Base-by-base conservation (phyloP, 2,113 vertebrate genomes). In the Oceanodroma tethys region DNA sequence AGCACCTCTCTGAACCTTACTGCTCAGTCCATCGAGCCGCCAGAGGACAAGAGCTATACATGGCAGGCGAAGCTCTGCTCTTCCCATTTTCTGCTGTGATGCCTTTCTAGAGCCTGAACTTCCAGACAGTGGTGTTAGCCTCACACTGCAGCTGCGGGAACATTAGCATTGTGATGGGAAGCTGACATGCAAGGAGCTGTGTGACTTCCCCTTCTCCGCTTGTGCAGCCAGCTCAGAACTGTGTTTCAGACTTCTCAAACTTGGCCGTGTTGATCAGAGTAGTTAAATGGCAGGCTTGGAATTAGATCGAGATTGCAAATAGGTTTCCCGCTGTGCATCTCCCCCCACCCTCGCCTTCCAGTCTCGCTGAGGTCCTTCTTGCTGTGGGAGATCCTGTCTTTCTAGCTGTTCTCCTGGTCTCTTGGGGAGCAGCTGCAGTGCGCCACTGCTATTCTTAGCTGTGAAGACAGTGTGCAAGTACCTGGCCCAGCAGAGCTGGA, bases 401-500 rank as follows among this genome's bases (percentile, higher is more conserved):
- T 59, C 55, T 96, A 27, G 52, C 95, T 86, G 81, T 59, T 94
- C 89, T 84, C n/a, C 40, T 82, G 95, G 87, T 95, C 95, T 74
- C 96, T 96, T 93, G 95, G 95, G 95, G 93, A 96, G 96, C 95
- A 94, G 93, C 96, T 96, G 96, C 96, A 97, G 90, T 96, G 96
- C 95, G 62, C 95, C 96, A 95, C 81, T 88, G 96, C 96, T 97
- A 96, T 97, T 96, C 96, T 97, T 97, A 96, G 96, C 96, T 90
- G 70, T 13, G 81, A 79, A 97, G 96, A 68, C 84, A 87, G 95
- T 13, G 2, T 90, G 92, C 93, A 18, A 92, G 92, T 96, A 96
- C 95, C 95, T 96, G 96, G 96, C 81, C 95, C 66, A 52, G 96
- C 96, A 50, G 90, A 96, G 96, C 95, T 65, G 89, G 75, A 94